Evolutionary conservation across 2,113 vertebrate species (phyloP).

Genomic region (Chauna torquata): DNA sequence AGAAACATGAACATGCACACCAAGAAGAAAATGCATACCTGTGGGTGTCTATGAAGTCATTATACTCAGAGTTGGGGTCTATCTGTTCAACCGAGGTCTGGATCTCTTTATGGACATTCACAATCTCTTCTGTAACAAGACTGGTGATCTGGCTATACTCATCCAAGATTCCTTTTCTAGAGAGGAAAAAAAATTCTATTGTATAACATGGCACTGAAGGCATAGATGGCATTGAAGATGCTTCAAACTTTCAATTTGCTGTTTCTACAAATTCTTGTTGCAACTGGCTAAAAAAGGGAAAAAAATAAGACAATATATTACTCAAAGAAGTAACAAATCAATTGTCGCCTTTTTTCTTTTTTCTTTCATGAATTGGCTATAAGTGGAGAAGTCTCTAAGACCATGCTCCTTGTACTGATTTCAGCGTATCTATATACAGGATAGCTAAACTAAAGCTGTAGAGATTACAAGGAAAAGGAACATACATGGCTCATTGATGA

Average conservation of each 20-base stretch:
- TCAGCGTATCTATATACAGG: not conserved
- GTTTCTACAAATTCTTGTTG: not conserved
- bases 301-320: not conserved
- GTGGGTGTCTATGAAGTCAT: slow-evolving; percentile 90
- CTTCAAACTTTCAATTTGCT: not conserved
- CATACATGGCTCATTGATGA: not conserved
- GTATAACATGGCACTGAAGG: not conserved
- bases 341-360: not conserved
- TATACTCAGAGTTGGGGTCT: slow-evolving; percentile 90
- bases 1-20: not conserved
- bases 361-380: not conserved
- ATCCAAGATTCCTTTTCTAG: slow-evolving; percentile 91
- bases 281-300: not conserved
- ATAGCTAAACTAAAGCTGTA: not conserved
- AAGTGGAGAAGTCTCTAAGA: not conserved
- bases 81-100: slow-evolving; percentile 89
- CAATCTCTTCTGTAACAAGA: slow-evolving; percentile 92
- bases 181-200: slow-evolving; percentile 42
- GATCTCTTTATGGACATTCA: slow-evolving; percentile 93
- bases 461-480: not conserved
- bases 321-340: not conserved
- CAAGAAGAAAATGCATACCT: slow-evolving; percentile 74
- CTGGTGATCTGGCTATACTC: slow-evolving; percentile 97
- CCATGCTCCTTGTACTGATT: not conserved
- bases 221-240: not conserved